Evolutionary conservation across 2,797 vertebrate genomes (phyloP).

Genomic region (Fistularia tabacaria): DNA sequence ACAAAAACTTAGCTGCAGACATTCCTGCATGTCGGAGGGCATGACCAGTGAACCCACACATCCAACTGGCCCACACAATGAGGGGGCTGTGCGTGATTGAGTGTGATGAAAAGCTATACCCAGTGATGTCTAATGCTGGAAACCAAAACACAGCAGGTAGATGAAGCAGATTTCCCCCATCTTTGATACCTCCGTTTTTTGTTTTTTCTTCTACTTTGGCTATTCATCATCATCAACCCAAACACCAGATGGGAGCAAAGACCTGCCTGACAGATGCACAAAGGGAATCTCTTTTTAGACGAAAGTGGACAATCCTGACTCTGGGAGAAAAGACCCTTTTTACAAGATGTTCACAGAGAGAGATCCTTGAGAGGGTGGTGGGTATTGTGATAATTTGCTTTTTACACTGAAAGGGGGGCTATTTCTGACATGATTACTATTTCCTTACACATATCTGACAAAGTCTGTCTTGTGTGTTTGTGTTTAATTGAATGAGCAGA

Average conservation of each 20-base stretch:
- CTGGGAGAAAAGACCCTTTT: no score
- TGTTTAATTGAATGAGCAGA: no score
- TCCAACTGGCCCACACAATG: constrained; percentile 9
- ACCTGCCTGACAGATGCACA: no score
- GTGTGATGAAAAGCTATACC: constrained; percentile 15
- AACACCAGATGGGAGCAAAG: constrained; percentile 56
- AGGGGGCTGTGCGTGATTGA: constrained; percentile 3
- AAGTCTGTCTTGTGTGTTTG: no score
- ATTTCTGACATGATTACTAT: no score
- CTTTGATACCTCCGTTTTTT: constrained; percentile 50
- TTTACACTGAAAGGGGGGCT: no score
- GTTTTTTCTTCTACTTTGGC: constrained; percentile 24
- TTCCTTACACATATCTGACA: no score
- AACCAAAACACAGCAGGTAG: constrained; percentile 39
- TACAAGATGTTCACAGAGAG: no score
- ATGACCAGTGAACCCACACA: constrained; percentile 24
- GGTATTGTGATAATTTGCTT: no score
- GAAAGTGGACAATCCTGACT: no score
- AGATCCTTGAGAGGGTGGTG: no score
- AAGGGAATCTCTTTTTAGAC: no score
- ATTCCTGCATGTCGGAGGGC: constrained; percentile 42
- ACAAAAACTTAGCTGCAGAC: constrained; percentile 30
- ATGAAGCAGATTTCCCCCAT: constrained; percentile 30
- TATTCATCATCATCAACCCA: constrained; percentile 45
- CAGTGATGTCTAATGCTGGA: constrained; percentile 36